Conservation (phyloP, 1,140 invertebrate genomes). For the Ladona fulva region DNA sequence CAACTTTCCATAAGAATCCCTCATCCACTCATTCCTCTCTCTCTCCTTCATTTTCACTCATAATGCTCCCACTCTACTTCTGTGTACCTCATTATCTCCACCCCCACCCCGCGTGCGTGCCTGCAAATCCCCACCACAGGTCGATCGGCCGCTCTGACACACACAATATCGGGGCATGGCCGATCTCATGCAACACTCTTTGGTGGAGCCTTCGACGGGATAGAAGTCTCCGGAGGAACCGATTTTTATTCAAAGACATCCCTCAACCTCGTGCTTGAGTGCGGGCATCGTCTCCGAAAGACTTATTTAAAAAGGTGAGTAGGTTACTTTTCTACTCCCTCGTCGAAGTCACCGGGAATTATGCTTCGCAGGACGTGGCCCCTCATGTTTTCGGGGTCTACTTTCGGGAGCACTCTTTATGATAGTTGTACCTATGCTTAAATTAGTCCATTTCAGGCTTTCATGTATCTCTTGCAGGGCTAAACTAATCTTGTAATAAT, state of each 20-base stretch:
- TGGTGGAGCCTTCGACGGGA: background rate
- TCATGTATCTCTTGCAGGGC: too few species aligned
- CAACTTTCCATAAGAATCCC: too few species aligned
- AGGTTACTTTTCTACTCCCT: background rate
- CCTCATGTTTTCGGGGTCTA: too few species aligned
- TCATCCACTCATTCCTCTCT: background rate
- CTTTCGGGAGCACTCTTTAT: too few species aligned
- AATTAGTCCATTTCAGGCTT: too few species aligned
- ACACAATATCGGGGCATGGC: constrained; percentile 4
- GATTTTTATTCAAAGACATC: background rate
- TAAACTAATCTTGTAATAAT: too few species aligned
- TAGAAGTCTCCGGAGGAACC: background rate
- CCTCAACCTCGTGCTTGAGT: background rate
- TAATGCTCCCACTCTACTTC: background rate
- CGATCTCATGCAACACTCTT: background rate
- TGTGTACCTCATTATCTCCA: background rate
- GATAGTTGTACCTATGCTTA: too few species aligned
- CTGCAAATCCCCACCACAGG: background rate
- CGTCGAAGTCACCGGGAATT: background rate
- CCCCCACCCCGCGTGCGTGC: background rate
- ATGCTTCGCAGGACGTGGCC: too few species aligned
- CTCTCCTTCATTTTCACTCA: background rate
- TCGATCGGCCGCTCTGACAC: background rate
- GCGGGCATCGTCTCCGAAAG: background rate
- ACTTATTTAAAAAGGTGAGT: background rate